These are phyloP conservation scores for Drosophila kohkoa DNA, from an alignment of 1,140 invertebrate species.

Conservation along the genomic window DNA sequence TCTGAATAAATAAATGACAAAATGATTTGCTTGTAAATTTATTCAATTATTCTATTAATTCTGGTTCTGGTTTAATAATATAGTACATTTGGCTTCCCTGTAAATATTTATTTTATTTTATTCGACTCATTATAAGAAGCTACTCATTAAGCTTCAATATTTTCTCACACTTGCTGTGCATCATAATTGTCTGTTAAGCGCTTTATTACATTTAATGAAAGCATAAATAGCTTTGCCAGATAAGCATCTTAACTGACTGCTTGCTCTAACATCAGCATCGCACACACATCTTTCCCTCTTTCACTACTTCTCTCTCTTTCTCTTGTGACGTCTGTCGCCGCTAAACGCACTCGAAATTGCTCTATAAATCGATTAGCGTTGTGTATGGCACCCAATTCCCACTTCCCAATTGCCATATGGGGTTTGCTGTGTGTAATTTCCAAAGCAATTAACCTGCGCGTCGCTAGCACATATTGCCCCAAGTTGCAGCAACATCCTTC, in stretches of 20 bases:
- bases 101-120: too few relatives aligned
- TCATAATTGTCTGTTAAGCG: background rate
- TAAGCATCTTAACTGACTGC: conserved; percentile 15
- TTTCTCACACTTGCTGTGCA: too few relatives aligned
- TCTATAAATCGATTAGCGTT: conserved; percentile 51
- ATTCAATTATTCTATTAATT: too few relatives aligned
- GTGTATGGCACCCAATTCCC: conserved; percentile 16
- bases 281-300: too few relatives aligned
- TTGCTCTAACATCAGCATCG: background rate
- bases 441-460: conserved; percentile 74
- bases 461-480: conserved; percentile 43
- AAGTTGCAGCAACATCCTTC: conserved; percentile 58
- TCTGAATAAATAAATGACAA: too few relatives aligned
- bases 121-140: too few relatives aligned
- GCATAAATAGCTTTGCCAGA: background rate
- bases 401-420: conserved; percentile 63
- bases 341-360: conserved; percentile 44
- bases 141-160: too few relatives aligned
- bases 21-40: too few relatives aligned
- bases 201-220: conserved; percentile 18
- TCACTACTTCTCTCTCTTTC: background rate
- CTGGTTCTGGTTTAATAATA: too few relatives aligned
- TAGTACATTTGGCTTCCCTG: too few relatives aligned
- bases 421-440: conserved; percentile 69
- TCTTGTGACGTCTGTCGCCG: background rate